phyloP scores from a whole-genome alignment of 2,797 vertebrate species.

The Gorsachius magnificus region DNA sequence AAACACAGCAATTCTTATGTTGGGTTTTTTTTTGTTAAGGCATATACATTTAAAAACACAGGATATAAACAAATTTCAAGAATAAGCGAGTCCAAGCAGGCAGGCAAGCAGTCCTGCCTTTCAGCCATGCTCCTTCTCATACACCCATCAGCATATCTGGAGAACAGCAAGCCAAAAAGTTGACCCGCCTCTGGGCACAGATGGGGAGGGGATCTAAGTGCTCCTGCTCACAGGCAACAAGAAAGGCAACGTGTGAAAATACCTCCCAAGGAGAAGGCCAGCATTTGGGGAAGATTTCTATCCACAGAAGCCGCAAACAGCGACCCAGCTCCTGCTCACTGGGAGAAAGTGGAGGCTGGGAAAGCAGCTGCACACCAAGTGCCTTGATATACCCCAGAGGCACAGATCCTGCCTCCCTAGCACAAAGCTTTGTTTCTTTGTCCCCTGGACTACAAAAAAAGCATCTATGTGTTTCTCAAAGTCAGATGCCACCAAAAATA shows the following conservation, averaged over 20 bases:
- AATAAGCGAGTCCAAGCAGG: neutral
- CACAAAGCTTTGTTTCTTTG: slow-evolving; percentile 57
- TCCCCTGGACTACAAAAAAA: slow-evolving; percentile 57
- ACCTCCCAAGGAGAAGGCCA: neutral
- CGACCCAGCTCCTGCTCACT: neutral
- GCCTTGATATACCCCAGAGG: slow-evolving; percentile 25
- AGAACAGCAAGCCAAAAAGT: neutral
- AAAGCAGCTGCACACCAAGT: slow-evolving; percentile 30
- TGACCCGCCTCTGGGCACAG: neutral
- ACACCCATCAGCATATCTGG: neutral
- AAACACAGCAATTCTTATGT: neutral
- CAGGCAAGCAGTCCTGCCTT: neutral
- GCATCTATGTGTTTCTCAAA: slow-evolving; percentile 61
- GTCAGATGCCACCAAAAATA: slow-evolving; percentile 46
- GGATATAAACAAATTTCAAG: neutral
- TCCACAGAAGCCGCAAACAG: neutral
- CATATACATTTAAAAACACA: neutral
- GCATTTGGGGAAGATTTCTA: neutral
- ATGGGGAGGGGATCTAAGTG: neutral
- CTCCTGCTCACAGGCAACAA: neutral
- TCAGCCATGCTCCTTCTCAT: rapidly evolving
- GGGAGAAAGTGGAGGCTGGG: neutral
- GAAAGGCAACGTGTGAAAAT: neutral
- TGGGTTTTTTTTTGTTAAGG: neutral
- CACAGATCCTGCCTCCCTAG: slow-evolving; percentile 31